Evolutionary conservation across 1,140 invertebrate genomes (phyloP).

Genomic region (Caenorhabditis latens): DNA sequence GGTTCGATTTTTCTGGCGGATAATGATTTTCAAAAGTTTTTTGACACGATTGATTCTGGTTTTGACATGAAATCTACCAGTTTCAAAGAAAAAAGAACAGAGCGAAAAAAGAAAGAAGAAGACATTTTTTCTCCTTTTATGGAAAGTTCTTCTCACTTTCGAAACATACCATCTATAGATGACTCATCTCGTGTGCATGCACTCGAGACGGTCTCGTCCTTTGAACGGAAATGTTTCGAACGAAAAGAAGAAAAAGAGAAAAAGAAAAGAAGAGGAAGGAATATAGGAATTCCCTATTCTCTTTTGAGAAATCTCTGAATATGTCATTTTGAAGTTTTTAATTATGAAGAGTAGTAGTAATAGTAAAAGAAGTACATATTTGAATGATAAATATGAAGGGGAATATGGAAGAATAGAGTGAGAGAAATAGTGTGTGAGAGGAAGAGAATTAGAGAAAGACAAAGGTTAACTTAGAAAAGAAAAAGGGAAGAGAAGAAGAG

Average conservation of each 20-base stretch:
- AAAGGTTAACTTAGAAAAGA: slow-evolving; percentile 18
- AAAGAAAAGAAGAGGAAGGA: neutral
- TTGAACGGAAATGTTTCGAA: neutral
- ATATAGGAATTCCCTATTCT: neutral
- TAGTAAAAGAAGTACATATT: neutral
- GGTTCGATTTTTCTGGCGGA: too few relatives aligned
- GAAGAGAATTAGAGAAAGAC: slow-evolving; percentile 2
- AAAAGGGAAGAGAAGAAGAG: neutral
- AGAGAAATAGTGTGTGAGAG: neutral
- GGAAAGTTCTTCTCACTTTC: neutral
- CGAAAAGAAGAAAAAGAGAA: neutral
- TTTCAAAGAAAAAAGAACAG: too few relatives aligned
- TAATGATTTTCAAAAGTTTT: too few relatives aligned
- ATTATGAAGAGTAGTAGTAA: slow-evolving; percentile 36
- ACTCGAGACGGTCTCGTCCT: neutral
- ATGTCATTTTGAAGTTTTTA: slow-evolving; percentile 51
- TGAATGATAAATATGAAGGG: slow-evolving; percentile 49
- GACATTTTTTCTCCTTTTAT: neutral
- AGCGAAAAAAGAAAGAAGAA: neutral
- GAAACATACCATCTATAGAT: neutral
- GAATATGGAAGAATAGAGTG: neutral
- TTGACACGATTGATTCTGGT: too few relatives aligned
- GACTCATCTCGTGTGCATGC: neutral
- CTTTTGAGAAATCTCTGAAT: slow-evolving; percentile 26
- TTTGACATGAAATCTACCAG: too few relatives aligned